Base-by-base conservation (phyloP, 2,888 invertebrate species). In the Lamellibrachia columna region DNA sequence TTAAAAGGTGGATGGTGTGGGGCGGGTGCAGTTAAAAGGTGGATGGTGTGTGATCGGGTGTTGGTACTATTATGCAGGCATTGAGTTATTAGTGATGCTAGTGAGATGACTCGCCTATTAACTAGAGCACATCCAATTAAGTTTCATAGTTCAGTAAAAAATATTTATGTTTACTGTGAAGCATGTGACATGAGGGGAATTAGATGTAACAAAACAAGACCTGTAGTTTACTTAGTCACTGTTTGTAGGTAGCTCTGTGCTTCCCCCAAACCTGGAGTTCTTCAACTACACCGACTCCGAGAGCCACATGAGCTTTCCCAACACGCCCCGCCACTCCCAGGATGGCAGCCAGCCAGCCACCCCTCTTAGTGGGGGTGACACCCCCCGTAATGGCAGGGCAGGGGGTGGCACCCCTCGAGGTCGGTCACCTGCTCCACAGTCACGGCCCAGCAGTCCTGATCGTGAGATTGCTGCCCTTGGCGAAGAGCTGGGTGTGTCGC, bases 201-300 rank as follows among this genome's bases (percentile, higher is more conserved):
- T 40, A 40, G 40, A 40, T 40, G 40, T 40, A 40, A 40, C 40
- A 40, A 40, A 40, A 40, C 40, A 40, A 40, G 40, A 40, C 40
- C 40, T 40, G 40, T 40, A 40, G 40, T 40, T 55, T 55, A 9
- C 9, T 55, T 9, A 55, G 8, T 9, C 55, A 11, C 75, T n/a
- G 22, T 90, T 93, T 94, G 92, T 94, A 97, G 97, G 97, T 90
- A 98, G 98, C 52, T 97, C 97, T 9, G 97, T 98, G 92, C 96
- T 98, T 93, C 98, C 98, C 53, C 97, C 98, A 1, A 97, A 97
- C 94, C 96, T 98, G 94, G 98, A 98, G 96, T 98, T 98, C 95
- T 97, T 92, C 92, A 93, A 93, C 58, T 90, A 92, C 40, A 92
- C 92, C 55, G 93, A 93, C 90, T 90, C 90, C 7, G 93, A 91